Evolutionary conservation across 92 coral and sea anemone species (phyloP).

Genomic region (Nematostella vectensis): DNA sequence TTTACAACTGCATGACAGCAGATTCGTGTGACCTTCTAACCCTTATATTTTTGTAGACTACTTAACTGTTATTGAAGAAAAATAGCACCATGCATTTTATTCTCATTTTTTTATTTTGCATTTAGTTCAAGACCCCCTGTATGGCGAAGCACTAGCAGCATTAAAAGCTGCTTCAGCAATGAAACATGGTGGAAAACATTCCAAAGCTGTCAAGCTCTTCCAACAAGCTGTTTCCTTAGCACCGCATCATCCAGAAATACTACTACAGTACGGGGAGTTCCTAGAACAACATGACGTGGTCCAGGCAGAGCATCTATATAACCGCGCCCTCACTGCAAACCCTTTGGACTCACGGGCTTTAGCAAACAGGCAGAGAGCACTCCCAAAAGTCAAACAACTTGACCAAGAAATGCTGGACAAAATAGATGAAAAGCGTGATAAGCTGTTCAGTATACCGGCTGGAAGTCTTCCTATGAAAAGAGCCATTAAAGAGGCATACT

Average conservation of each 20-base stretch:
- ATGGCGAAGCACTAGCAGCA: conserved; percentile 88
- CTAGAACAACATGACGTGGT: conserved; percentile 77
- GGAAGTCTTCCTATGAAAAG: conserved; percentile 80
- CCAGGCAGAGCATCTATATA: conserved; percentile 81
- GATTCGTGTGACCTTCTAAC: too few species aligned
- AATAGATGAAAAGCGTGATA: conserved; percentile 76
- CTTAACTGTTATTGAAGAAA: too few species aligned
- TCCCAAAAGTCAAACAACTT: conserved; percentile 87
- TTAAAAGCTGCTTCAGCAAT: conserved; percentile 68
- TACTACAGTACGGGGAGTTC: conserved; percentile 86
- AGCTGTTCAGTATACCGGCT: conserved; percentile 69
- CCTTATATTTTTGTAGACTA: too few species aligned
- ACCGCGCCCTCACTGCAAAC: conserved; percentile 65
- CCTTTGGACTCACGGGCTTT: conserved; percentile 71
- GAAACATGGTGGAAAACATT: conserved; percentile 75
- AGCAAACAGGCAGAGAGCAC: conserved; percentile 81
- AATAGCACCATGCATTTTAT: too few species aligned
- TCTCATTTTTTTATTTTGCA: too few species aligned
- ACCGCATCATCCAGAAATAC: conserved; percentile 83
- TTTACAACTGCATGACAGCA: too few species aligned
- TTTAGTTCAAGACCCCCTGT: conserved; percentile 52
- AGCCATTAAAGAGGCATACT: conserved; percentile 93
- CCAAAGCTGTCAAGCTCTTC: conserved; percentile 80
- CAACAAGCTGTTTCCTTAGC: conserved; percentile 86
- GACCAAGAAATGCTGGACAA: conserved; percentile 85